phyloP scores from a whole-genome alignment of 2,888 invertebrate species.

The Shargacucullia verbasci region DNA sequence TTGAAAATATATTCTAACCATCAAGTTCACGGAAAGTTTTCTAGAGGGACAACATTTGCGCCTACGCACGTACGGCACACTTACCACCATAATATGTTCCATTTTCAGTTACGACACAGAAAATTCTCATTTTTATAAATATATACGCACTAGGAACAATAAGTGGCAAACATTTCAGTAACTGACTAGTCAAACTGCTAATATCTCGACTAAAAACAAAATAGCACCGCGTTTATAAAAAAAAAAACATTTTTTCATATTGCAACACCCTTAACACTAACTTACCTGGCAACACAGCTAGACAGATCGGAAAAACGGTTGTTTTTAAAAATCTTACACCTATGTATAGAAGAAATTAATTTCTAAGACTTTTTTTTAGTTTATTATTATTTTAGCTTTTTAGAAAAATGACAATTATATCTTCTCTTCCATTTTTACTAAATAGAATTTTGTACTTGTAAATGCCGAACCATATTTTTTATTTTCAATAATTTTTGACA shows the following conservation, averaged over 20 bases:
- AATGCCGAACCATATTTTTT: constrained; percentile 70
- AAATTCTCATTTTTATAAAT: constrained; percentile 17
- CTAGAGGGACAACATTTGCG: no score
- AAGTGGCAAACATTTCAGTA: constrained; percentile 47
- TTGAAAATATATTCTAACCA: no score
- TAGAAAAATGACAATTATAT: constrained; percentile 61
- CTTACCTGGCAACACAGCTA: constrained; percentile 53
- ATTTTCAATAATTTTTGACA: constrained; percentile 44
- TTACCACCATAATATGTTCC: no score
- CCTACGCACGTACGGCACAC: no score
- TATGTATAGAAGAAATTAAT: constrained; percentile 54
- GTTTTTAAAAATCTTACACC: constrained; percentile 41
- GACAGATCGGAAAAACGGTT: constrained; percentile 50
- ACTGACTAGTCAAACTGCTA: constrained; percentile 52
- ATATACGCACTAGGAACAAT: constrained; percentile 53
- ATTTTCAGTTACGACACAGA: constrained; percentile 12
- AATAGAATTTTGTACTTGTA: constrained; percentile 86
- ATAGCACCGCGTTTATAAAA: constrained; percentile 60
- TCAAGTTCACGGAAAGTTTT: no score
- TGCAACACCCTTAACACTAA: constrained; percentile 65
- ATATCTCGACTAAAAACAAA: constrained; percentile 49
- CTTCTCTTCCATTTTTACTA: constrained; percentile 56
- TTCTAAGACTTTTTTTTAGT: constrained; percentile 40
- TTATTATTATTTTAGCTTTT: constrained; percentile 51
- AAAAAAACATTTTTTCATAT: constrained; percentile 57